Percentiles rank a stretch among this genome's conserved stretches.
Evolutionary conservation across 2,113 vertebrate genomes (phyloP).

Genomic region (Gnathonemus longibarbis): DNA sequence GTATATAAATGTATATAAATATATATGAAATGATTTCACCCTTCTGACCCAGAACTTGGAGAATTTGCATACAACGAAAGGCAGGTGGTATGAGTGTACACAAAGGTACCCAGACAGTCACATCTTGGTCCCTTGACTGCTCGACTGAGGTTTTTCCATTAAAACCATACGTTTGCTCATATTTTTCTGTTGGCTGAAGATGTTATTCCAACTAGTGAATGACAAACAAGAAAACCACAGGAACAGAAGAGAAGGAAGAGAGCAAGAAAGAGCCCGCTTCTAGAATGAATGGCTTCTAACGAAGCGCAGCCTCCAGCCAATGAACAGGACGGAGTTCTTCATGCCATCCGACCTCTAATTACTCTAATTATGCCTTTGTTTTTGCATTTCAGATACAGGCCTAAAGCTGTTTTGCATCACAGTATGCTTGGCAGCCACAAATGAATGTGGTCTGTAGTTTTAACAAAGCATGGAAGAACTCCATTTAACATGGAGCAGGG

Average conservation of each 20-base stretch:
- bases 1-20: background rate
- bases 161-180: background rate
- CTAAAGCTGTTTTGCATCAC: constrained; percentile 26
- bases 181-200: background rate
- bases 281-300: constrained; percentile 40
- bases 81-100: background rate
- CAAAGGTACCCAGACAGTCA: background rate
- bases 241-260: background rate
- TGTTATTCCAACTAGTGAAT: background rate
- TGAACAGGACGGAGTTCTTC: constrained; percentile 28
- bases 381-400: constrained; percentile 42
- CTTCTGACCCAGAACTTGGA: background rate
- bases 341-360: constrained; percentile 48
- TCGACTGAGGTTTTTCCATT: background rate
- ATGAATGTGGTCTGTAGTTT: background rate
- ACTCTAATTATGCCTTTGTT: constrained; percentile 53
- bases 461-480: background rate
- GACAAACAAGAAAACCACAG: background rate
- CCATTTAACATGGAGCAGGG: background rate
- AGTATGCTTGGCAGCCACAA: background rate
- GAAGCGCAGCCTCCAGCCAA: constrained; percentile 37
- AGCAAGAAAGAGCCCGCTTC: constrained; percentile 23
- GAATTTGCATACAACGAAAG: background rate
- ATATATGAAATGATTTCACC: background rate
- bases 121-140: background rate